Percentiles rank a stretch among this genome's conserved stretches.
Conservation (phyloP, 2,888 invertebrate genomes). For the Caenorhabditis afra region DNA sequence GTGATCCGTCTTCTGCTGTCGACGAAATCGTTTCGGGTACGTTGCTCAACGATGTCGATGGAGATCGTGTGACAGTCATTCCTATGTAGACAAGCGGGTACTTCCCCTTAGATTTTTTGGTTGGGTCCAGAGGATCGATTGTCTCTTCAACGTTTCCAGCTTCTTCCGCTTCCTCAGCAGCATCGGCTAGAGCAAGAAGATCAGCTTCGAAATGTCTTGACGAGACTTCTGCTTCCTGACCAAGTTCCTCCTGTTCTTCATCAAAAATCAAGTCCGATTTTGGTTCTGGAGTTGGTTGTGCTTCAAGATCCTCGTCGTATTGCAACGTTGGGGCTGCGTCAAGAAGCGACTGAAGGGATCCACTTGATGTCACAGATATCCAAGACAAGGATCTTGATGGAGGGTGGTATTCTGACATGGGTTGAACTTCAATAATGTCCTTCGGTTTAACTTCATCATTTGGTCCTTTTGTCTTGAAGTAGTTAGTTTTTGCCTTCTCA, state of each 20-base stretch:
- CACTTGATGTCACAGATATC: slow-evolving; percentile 11
- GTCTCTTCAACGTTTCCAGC: too few relatives aligned
- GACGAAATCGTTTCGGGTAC: slow-evolving; percentile 6
- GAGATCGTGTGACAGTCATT: slow-evolving; percentile 31
- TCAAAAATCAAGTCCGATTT: not conserved
- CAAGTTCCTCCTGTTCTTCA: not conserved
- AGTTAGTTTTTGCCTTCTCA: not conserved
- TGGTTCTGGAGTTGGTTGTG: not conserved
- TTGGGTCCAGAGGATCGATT: too few relatives aligned
- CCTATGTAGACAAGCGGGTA: slow-evolving; percentile 33
- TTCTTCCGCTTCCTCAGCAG: too few relatives aligned
- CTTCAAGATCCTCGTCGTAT: not conserved
- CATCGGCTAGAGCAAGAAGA: too few relatives aligned
- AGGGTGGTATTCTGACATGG: not conserved
- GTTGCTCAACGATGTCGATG: slow-evolving; percentile 1
- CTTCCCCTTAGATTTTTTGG: slow-evolving; percentile 6
- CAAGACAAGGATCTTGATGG: slow-evolving; percentile 24
- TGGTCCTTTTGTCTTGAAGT: not conserved
- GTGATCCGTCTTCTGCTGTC: slow-evolving; percentile 24
- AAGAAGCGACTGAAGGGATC: slow-evolving; percentile 25
- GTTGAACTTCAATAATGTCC: slow-evolving; percentile 14
- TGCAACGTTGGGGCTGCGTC: slow-evolving; percentile 8
- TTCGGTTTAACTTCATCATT: not conserved
- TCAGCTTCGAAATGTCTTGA: too few relatives aligned
- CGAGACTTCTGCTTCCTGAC: too few relatives aligned